Evolutionary conservation across 2,888 invertebrate genomes (phyloP).

Genomic region (Pyrrhia umbra): DNA sequence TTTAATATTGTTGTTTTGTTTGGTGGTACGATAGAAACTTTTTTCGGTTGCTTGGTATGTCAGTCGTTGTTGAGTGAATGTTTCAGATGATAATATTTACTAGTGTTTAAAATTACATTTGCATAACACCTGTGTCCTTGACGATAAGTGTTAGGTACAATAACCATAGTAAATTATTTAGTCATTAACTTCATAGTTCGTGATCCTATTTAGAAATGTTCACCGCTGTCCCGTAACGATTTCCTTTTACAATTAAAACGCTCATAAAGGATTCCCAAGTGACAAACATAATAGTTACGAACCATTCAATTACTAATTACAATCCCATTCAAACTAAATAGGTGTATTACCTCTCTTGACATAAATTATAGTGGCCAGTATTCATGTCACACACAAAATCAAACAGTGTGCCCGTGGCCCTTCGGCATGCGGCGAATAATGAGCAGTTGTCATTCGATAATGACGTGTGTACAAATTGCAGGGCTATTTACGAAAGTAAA

Average conservation of each 20-base stretch:
- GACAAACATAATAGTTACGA: conserved; percentile 35
- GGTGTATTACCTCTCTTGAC: conserved; percentile 52
- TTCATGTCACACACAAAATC: conserved; percentile 51
- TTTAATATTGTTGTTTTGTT: conserved; percentile 14
- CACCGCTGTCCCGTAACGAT: conserved; percentile 15
- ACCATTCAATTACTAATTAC: conserved; percentile 27
- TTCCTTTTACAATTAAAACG: conserved; percentile 26
- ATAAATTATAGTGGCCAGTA: conserved; percentile 48
- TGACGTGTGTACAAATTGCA: conserved; percentile 71
- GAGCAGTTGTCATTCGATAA: conserved; percentile 71
- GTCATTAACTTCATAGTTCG: neutral
- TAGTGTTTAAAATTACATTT: neutral
- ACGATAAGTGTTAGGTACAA: neutral
- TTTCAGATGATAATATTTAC: neutral
- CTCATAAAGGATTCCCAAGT: conserved; percentile 24
- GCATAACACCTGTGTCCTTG: neutral
- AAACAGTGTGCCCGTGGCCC: conserved; percentile 48
- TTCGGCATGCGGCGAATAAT: conserved; percentile 66
- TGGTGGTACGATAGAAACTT: neutral
- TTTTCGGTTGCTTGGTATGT: neutral
- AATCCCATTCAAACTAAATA: conserved; percentile 39
- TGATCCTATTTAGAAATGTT: conserved; percentile 2
- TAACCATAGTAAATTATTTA: neutral
- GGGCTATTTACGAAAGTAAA: conserved; percentile 69
- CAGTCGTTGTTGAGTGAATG: conserved; percentile 3